Evolutionary conservation across 1,140 invertebrate species (phyloP), one percentile per base, ranked within the genome.

Genomic region (Propsilocerus akamusi): DNA sequence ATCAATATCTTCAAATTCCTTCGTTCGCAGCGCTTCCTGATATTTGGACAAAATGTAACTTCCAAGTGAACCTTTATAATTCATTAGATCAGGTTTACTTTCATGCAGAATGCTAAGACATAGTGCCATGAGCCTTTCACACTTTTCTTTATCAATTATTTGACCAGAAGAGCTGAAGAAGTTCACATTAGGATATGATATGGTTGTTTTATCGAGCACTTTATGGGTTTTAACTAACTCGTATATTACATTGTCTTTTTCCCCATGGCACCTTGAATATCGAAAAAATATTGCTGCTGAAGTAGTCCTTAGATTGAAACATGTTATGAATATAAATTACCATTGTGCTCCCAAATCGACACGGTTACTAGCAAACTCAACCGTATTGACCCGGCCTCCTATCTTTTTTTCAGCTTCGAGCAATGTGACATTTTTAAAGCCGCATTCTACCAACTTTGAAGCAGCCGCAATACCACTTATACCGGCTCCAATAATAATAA

Each of bases 331-430:
- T n/a, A n/a, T n/a, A n/a, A n/a, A n/a, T n/a, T 5, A 47, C 81
- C 83, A 87, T 57, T 90, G 82, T 22, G 83, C 87, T 5, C 89
- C 88, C 12, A 92, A 53, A 62, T 94, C 89, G 6, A 90, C 65
- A 22, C 72, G 62, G 53, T 70, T 71, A 5, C 75, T 72, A 3
- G 69, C 76, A 57, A 78, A 78, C 17, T 70, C 56, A 2, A 72
- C 64, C 1, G 77, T 78, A 47, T 72, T 52, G 14, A 85, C 68
- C 32, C 82, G 69, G 2, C 80, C 84, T 10, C 84, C 84, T 48
- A 85, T 74, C 51, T 80, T 70, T 57, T 76, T 65, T 53, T 76
- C 74, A 1, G 80, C 83, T 66, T 91, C 86, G 4, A 67, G 54
- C 47, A 80, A 57, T 0, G 64, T 59, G 2, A 79, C 56, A 60